Evolutionary conservation across 92 coral and sea anemone species (phyloP), one percentile per base, ranked within the genome.

Genomic region (Galaxea fascicularis): DNA sequence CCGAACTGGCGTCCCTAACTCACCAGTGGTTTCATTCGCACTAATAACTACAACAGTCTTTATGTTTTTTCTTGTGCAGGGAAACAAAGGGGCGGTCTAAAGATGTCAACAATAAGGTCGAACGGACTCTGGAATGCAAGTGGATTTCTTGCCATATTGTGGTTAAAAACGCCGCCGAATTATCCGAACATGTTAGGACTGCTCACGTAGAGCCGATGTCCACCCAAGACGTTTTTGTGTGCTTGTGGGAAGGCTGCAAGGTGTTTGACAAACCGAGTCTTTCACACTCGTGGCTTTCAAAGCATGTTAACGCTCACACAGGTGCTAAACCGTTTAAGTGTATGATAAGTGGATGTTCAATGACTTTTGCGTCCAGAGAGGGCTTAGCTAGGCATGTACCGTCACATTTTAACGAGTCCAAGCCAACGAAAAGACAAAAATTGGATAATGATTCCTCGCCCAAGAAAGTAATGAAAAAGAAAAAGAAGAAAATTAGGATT

Each of bases 371-470:
- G 46, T 95, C 99, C 29, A 89, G 93, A 73, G 95, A 93, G 76
- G 99, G 98, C 16, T 94, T 97, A 12, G 98, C 99, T 9, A 73
- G 99, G 60, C 99, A 97, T 88, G 99, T 97, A 45, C 96, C 99
- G 1, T 92, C 94, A 60, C 99, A 97, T 86, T 95, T 97, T 78
- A 91, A 91, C 83, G 99, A 97, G 51, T 89, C 93, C 18, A 89
- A 89, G 75, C 97, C 93, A 14, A 66, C 91, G 1, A 97, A 97
- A 76, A 87, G 94, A 76, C 95, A 89, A 74, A 75, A 89, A 73
- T 74, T 88, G 4, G 93, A 93, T 10, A 79, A 84, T 39, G 91
- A 87, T 46, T 94, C 94, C 22, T 87, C 99, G 13, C 97, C 98
- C 21, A 93, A 83, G 80, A 97, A 88, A 79, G 78, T 71, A 44